Conservation (phyloP, 2,113 vertebrate genomes). For the Nestor notabilis region DNA sequence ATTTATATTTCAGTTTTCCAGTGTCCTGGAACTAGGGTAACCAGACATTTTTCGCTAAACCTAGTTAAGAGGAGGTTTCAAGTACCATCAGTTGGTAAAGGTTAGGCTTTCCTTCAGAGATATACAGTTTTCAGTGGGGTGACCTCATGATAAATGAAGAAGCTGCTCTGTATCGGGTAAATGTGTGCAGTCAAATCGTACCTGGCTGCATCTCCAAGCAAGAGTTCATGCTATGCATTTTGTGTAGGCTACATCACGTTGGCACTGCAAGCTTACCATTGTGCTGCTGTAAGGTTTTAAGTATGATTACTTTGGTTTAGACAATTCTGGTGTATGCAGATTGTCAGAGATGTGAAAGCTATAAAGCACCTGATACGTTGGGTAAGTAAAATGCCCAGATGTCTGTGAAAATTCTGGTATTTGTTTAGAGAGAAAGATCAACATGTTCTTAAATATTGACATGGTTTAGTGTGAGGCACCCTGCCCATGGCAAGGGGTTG, state of each 20-base stretch:
- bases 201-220: background rate
- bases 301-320: background rate
- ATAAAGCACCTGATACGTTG: background rate
- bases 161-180: background rate
- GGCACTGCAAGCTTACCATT: background rate
- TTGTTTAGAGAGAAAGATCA: background rate
- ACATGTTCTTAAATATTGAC: background rate
- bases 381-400: background rate
- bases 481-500: background rate
- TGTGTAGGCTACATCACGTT: background rate
- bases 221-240: rapidly evolving
- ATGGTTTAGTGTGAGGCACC: background rate
- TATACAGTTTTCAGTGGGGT: background rate
- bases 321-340: background rate
- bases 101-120: background rate
- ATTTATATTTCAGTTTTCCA: background rate
- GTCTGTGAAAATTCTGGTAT: background rate
- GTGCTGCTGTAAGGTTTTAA: background rate
- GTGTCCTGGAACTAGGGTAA: background rate
- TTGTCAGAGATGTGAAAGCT: background rate
- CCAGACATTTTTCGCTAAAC: background rate
- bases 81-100: background rate
- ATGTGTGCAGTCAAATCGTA: background rate
- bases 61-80: background rate
- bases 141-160: background rate